Conservation (phyloP, 2,888 invertebrate species). For the Hypolimnas misippus region DNA sequence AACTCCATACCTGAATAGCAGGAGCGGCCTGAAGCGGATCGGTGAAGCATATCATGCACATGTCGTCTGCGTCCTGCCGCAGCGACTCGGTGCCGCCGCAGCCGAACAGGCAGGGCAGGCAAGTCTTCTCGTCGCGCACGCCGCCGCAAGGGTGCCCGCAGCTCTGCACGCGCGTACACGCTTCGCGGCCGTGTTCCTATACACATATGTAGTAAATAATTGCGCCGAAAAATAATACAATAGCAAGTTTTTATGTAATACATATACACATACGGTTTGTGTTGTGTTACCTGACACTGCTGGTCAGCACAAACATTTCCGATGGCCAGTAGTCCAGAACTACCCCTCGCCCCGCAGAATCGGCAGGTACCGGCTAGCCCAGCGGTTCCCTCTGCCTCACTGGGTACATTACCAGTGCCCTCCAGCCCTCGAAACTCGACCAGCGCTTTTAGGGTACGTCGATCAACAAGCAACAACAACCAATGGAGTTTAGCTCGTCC, state of each 20-base stretch:
- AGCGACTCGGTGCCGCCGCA: constrained; percentile 92
- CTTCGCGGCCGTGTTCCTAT: constrained; percentile 91
- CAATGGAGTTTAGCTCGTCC: constrained; percentile 98
- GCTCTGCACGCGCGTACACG: constrained; percentile 91
- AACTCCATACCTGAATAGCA: constrained; percentile 94
- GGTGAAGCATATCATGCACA: constrained; percentile 99
- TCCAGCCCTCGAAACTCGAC: constrained; percentile 93
- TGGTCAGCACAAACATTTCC: constrained; percentile 97
- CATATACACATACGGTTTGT: too few relatives aligned
- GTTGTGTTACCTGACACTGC: constrained; percentile 91
- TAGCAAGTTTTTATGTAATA: too few relatives aligned
- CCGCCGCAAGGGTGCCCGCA: constrained; percentile 98
- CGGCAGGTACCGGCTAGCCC: constrained; percentile 90
- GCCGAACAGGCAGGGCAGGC: constrained; percentile 95
- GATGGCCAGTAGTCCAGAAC: constrained; percentile 92
- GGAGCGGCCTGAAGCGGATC: constrained; percentile 98
- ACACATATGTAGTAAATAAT: constrained; percentile 33
- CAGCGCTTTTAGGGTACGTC: constrained; percentile 94
- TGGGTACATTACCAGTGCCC: constrained; percentile 53
- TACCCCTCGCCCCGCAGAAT: constrained; percentile 94
- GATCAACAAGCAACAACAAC: constrained; percentile 96
- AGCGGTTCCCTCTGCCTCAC: constrained; percentile 53
- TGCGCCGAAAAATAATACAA: neutral
- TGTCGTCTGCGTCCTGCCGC: constrained; percentile 98
- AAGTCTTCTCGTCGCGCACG: constrained; percentile 91